Conservation (phyloP, 1,140 invertebrate species). For the Chrysopa pallens region DNA sequence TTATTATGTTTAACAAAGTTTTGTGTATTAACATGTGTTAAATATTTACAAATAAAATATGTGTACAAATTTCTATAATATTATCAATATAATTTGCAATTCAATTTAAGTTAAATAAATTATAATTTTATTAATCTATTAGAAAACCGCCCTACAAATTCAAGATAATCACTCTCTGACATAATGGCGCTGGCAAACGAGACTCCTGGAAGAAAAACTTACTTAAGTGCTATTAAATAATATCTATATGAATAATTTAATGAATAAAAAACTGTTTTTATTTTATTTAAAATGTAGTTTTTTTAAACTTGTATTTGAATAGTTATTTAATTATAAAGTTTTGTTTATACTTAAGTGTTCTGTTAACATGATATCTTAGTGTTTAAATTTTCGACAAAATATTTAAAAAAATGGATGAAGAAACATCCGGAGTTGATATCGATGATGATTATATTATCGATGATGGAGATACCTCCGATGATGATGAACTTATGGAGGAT, state of each 20-base stretch:
- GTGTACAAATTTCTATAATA: not conserved
- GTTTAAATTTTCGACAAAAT: not conserved
- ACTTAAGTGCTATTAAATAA: not conserved
- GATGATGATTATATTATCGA: constrained; percentile 21
- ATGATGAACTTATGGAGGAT: constrained; percentile 21
- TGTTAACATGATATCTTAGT: not conserved
- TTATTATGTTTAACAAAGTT: not conserved
- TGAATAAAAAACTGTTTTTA: too few species aligned
- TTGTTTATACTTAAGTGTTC: not conserved
- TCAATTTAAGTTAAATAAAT: not conserved
- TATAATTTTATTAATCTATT: not conserved
- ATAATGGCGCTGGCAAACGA: not conserved
- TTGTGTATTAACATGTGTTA: not conserved
- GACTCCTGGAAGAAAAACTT: not conserved
- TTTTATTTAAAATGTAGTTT: too few species aligned
- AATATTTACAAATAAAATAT: not conserved
- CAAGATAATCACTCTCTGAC: not conserved
- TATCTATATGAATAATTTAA: not conserved
- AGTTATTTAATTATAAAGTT: not conserved
- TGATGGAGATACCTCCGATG: constrained; percentile 15
- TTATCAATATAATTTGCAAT: not conserved
- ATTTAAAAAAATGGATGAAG: constrained; percentile 16
- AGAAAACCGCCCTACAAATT: not conserved
- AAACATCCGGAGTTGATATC: constrained; percentile 16
- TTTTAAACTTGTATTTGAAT: not conserved